Conservation (phyloP, 2,888 invertebrate genomes). For the Blastobasis adustella region DNA sequence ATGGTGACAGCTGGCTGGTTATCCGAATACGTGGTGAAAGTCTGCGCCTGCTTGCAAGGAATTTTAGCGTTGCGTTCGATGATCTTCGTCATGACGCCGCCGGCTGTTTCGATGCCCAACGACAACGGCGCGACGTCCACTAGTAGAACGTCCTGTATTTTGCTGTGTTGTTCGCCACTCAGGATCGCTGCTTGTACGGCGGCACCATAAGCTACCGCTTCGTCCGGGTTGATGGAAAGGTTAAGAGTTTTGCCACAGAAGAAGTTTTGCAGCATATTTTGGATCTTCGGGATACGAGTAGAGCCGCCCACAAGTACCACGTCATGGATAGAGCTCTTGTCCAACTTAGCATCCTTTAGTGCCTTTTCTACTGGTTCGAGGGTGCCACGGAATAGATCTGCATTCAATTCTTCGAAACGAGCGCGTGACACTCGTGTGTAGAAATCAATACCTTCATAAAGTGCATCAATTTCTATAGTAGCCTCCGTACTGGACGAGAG, state of each 20-base stretch:
- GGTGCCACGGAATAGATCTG: constrained; percentile 82
- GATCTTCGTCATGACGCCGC: constrained; percentile 85
- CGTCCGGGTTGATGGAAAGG: constrained; percentile 85
- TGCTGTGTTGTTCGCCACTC: constrained; percentile 82
- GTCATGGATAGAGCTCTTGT: constrained; percentile 84
- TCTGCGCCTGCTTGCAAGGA: constrained; percentile 81
- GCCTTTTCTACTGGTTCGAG: constrained; percentile 87
- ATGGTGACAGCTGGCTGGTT: constrained; percentile 86
- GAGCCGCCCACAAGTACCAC: constrained; percentile 89
- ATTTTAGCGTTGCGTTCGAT: constrained; percentile 82
- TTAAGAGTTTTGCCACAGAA: constrained; percentile 84
- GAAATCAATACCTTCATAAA: constrained; percentile 81
- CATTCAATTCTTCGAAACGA: constrained; percentile 84
- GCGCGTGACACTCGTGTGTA: constrained; percentile 83
- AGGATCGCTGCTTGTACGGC: constrained; percentile 84
- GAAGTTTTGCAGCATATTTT: constrained; percentile 82
- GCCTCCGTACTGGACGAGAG: constrained; percentile 85
- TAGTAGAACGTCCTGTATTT: constrained; percentile 79
- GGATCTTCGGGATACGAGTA: constrained; percentile 86
- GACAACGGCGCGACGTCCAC: constrained; percentile 79
- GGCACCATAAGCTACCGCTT: constrained; percentile 87
- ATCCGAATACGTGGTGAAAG: constrained; percentile 87
- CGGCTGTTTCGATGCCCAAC: constrained; percentile 85
- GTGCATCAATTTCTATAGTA: constrained; percentile 82
- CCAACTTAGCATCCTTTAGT: constrained; percentile 84